phyloP scores from a whole-genome alignment of 2,888 invertebrate species.

The Cecidostiba fungosa region DNA sequence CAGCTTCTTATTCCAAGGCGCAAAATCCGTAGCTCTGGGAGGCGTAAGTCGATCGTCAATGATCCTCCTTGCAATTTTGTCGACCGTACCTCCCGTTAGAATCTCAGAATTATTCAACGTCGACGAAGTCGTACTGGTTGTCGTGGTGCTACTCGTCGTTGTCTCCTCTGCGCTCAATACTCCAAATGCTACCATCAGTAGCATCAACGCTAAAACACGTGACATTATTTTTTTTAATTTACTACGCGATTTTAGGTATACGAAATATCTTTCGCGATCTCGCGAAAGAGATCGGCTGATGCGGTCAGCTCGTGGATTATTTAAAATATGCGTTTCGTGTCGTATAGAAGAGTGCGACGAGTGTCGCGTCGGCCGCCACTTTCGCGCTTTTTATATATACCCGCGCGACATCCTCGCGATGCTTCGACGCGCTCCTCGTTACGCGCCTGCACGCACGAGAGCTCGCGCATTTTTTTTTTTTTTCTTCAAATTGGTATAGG shows the following conservation, averaged over 20 bases:
- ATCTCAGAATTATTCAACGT: not conserved
- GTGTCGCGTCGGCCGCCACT: constrained; percentile 44
- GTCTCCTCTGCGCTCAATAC: not conserved
- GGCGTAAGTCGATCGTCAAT: constrained; percentile 56
- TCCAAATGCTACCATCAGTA: not conserved
- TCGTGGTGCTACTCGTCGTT: constrained; percentile 6
- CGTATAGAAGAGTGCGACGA: constrained; percentile 4
- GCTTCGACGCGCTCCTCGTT: constrained; percentile 58
- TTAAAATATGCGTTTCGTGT: not conserved
- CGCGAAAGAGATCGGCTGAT: constrained; percentile 32
- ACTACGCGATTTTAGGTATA: not conserved
- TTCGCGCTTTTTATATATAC: constrained; percentile 54
- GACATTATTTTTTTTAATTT: constrained; percentile 20
- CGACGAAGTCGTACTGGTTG: constrained; percentile 8
- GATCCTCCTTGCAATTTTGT: constrained; percentile 56
- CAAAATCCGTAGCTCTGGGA: constrained; percentile 46
- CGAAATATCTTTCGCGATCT: constrained; percentile 33
- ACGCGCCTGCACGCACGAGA: constrained; percentile 55
- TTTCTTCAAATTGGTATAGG: constrained; percentile 55
- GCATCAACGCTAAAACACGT: not conserved
- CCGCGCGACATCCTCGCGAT: constrained; percentile 31
- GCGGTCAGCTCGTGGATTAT: not conserved
- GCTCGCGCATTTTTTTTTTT: constrained; percentile 36
- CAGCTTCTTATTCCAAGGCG: constrained; percentile 47
- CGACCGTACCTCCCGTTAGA: not conserved